Conservation (phyloP, 2,797 vertebrate species). For the Melanotaenia boesemani region DNA sequence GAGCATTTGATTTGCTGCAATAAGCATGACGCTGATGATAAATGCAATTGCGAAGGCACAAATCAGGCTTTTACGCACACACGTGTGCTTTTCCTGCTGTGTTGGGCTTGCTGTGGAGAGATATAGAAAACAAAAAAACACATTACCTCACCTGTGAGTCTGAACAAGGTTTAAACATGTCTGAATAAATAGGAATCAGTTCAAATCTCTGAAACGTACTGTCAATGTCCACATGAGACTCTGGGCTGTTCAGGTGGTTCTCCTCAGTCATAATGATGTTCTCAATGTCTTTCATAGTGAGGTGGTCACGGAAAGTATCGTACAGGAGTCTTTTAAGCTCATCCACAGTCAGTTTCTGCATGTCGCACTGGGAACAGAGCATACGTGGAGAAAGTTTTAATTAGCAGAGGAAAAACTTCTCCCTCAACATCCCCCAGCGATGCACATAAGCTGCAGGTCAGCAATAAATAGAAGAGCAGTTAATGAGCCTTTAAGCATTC, state of each 20-base stretch:
- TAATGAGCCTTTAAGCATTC: slow-evolving; percentile 8
- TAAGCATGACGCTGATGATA: slow-evolving; percentile 99
- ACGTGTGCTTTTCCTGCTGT: slow-evolving; percentile 98
- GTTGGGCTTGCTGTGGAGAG: slow-evolving; percentile 91
- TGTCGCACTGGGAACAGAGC: slow-evolving; percentile 88
- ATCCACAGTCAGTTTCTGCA: slow-evolving; percentile 98
- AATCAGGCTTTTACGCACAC: slow-evolving; percentile 97
- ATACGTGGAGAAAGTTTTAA: slow-evolving; percentile 27
- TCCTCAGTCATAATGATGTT: slow-evolving; percentile 99
- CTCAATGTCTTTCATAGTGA: slow-evolving; percentile 99
- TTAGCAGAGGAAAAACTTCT: slow-evolving; percentile 31
- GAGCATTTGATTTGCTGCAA: slow-evolving; percentile 98
- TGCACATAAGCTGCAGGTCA: slow-evolving; percentile 19
- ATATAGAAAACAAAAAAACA: slow-evolving; percentile 22
- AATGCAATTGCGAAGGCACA: slow-evolving; percentile 99
- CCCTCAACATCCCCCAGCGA: slow-evolving; percentile 18
- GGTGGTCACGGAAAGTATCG: slow-evolving; percentile 97
- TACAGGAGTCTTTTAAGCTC: slow-evolving; percentile 96
- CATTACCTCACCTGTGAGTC: slow-evolving; percentile 6
- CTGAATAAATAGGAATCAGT: not conserved
- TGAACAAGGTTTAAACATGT: slow-evolving; percentile 3
- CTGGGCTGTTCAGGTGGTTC: slow-evolving; percentile 93
- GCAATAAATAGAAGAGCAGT: slow-evolving; percentile 20
- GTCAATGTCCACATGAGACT: slow-evolving; percentile 95
- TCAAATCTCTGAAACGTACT: slow-evolving; percentile 81